These are phyloP conservation scores for Siniperca chuatsi DNA, from an alignment of 2,113 vertebrate species.

Conservation along the genomic window DNA sequence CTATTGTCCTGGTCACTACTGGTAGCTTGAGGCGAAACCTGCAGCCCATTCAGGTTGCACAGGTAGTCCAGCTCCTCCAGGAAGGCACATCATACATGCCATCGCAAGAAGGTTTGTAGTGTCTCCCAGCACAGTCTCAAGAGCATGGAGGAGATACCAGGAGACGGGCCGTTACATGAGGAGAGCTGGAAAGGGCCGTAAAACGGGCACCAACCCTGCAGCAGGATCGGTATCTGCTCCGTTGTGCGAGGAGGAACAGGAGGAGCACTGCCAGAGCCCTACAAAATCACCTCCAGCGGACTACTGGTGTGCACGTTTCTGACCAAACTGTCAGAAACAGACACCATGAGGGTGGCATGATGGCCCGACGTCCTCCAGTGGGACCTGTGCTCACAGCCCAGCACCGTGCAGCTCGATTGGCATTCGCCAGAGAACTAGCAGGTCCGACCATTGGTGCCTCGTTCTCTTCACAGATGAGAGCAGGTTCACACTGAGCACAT, in stretches of 20 bases:
- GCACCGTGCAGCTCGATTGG: no score
- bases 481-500: no score
- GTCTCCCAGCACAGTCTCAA: neutral
- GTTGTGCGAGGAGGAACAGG: slow-evolving; percentile 6
- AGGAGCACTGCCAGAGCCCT: slow-evolving; percentile 4
- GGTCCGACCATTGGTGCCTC: no score
- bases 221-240: slow-evolving; percentile 4
- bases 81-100: neutral
- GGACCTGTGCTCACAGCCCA: no score
- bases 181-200: neutral
- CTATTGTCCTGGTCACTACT: neutral
- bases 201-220: neutral
- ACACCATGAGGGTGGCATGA: no score
- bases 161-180: neutral
- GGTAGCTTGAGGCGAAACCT: neutral
- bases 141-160: neutral
- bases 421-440: no score
- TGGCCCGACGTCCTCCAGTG: no score
- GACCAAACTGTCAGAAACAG: neutral
- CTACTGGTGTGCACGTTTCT: slow-evolving; percentile 3
- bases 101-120: neutral
- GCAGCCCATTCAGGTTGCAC: neutral
- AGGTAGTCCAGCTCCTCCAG: neutral
- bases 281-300: neutral
- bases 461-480: no score